phyloP scores from a whole-genome alignment of 2,797 vertebrate species.

The Phrynocephalus forsythii region DNA sequence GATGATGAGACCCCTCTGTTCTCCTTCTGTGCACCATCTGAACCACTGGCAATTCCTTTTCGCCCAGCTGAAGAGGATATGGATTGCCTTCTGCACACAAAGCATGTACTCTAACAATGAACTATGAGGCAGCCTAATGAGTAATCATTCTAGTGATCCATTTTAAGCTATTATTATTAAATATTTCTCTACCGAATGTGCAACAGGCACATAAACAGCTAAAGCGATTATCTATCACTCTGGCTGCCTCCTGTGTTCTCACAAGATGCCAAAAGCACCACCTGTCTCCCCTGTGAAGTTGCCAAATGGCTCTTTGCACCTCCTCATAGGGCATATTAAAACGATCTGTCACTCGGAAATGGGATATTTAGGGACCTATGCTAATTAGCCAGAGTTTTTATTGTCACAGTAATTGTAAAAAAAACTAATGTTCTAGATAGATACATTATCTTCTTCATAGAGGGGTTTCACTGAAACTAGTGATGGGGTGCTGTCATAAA shows the following conservation, averaged over 20 bases:
- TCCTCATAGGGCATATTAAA: not conserved
- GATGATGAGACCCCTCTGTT: not conserved
- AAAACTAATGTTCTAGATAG: slow-evolving; percentile 11
- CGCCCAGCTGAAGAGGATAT: not conserved
- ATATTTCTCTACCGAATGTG: slow-evolving; percentile 64
- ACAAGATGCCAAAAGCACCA: slow-evolving; percentile 10
- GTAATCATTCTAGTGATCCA: slow-evolving; percentile 64
- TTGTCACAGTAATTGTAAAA: slow-evolving; percentile 16
- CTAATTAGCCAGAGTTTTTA: slow-evolving; percentile 26
- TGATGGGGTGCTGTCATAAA: not conserved
- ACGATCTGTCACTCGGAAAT: slow-evolving; percentile 17
- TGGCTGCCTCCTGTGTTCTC: slow-evolving; percentile 43
- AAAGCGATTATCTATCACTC: slow-evolving; percentile 40
- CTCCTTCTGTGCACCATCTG: not conserved
- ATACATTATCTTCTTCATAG: slow-evolving; percentile 12
- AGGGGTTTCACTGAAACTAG: not conserved
- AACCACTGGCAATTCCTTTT: not conserved
- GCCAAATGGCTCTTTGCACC: slow-evolving; percentile 22
- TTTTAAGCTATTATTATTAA: slow-evolving; percentile 61
- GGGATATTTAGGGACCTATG: not conserved
- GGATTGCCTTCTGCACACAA: not conserved
- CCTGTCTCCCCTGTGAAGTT: slow-evolving; percentile 30
- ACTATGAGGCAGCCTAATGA: slow-evolving; percentile 31
- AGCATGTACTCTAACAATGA: not conserved
- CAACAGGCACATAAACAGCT: slow-evolving; percentile 58